Conservation (phyloP, 1,140 invertebrate species). For the Heliconius hermathena region DNA sequence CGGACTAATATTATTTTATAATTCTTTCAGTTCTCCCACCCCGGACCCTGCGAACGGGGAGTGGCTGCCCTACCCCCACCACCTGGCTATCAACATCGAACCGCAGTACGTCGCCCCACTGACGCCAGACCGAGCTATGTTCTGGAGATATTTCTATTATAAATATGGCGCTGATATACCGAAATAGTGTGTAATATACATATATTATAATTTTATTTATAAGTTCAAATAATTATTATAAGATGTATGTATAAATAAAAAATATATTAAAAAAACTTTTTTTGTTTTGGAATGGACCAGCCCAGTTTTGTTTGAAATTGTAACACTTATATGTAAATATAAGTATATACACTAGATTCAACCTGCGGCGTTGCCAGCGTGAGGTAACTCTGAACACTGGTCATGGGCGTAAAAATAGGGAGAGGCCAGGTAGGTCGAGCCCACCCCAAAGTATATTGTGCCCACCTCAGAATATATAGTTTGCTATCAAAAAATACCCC, state of each 20-base stretch:
- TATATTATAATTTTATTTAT: background rate
- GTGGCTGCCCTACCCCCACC: conserved; percentile 67
- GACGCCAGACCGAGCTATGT: conserved; percentile 65
- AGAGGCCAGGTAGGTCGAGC: no score
- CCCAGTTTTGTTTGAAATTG: no score
- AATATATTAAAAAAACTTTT: background rate
- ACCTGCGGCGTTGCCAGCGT: no score
- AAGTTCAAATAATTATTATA: background rate
- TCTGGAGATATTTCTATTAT: conserved; percentile 64
- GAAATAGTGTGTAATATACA: conserved; percentile 19
- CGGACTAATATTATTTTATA: no score
- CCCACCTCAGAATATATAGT: no score
- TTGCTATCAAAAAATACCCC: no score
- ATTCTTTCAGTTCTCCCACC: conserved; percentile 58
- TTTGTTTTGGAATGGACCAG: no score
- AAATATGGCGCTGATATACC: conserved; percentile 64
- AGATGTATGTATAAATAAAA: background rate
- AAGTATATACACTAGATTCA: no score
- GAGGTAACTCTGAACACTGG: no score
- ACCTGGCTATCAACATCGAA: conserved; percentile 62
- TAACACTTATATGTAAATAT: no score
- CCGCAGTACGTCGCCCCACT: conserved; percentile 68
- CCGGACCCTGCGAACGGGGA: conserved; percentile 61
- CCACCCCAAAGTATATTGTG: no score
- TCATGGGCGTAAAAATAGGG: no score